phyloP scores from a whole-genome alignment of 2,113 vertebrate species.

The Silurus asotus region DNA sequence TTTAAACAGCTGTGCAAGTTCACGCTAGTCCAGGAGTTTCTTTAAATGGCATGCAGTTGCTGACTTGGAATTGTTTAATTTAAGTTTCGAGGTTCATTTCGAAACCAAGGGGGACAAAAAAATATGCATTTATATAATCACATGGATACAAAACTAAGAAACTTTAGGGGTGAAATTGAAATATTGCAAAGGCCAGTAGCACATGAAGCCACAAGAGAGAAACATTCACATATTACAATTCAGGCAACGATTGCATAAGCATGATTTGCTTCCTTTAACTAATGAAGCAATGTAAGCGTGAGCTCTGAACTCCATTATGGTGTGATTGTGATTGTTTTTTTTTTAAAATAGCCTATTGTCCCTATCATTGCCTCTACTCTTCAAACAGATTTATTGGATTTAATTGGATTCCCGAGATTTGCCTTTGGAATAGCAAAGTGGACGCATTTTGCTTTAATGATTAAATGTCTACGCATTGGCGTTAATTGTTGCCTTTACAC shows the following conservation, averaged over 20 bases:
- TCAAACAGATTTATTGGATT: background rate
- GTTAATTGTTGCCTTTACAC: background rate
- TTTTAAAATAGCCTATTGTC: background rate
- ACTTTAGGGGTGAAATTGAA: background rate
- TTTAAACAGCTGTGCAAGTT: background rate
- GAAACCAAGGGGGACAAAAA: background rate
- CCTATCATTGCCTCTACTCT: background rate
- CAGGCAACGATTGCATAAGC: constrained; percentile 1
- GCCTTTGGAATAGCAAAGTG: background rate
- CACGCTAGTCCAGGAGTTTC: background rate
- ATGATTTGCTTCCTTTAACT: constrained; percentile 1
- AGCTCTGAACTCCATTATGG: background rate
- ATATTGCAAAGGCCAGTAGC: background rate
- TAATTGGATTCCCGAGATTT: background rate
- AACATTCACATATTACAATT: background rate
- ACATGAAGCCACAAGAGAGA: background rate
- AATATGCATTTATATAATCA: constrained; percentile 12
- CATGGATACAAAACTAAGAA: constrained; percentile 7
- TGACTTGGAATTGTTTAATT: background rate
- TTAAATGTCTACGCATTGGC: background rate
- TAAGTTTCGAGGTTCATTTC: background rate
- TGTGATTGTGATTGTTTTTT: background rate
- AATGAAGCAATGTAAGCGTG: constrained; percentile 6
- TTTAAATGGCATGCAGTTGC: constrained; percentile 1
- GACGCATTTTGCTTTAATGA: background rate